Evolutionary conservation across 2,797 vertebrate genomes (phyloP).

Genomic region (Borostomias antarcticus): DNA sequence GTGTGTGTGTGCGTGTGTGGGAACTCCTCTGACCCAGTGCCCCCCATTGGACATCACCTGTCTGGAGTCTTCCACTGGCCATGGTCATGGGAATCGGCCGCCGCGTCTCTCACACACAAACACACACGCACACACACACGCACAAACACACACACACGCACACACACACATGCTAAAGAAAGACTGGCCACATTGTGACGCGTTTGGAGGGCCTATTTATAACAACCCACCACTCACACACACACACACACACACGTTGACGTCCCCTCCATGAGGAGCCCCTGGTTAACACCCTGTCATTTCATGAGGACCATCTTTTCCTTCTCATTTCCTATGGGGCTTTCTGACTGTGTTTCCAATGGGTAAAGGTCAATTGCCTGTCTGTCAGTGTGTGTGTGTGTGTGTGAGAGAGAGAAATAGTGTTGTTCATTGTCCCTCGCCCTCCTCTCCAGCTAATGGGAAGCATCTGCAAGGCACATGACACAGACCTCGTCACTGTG

Average conservation of each 20-base stretch:
- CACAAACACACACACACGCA: neutral
- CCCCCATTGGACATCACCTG: slow-evolving; percentile 13
- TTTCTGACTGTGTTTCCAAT: too few relatives aligned
- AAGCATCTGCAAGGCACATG: slow-evolving; percentile 28
- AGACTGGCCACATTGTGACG: too few relatives aligned
- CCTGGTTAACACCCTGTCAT: too few relatives aligned
- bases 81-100: too few relatives aligned
- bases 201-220: too few relatives aligned
- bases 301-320: too few relatives aligned
- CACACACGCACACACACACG: too few relatives aligned
- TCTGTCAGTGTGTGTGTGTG: slow-evolving; percentile 1
- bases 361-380: neutral
- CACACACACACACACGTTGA: neutral
- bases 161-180: neutral
- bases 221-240: too few relatives aligned
- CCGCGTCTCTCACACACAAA: neutral
- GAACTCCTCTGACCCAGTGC: neutral
- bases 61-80: neutral
- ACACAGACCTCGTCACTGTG: neutral
- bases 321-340: too few relatives aligned
- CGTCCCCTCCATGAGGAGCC: neutral
- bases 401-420: neutral
- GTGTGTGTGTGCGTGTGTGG: neutral
- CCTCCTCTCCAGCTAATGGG: slow-evolving; percentile 22
- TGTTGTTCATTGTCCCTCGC: neutral